phyloP scores from a whole-genome alignment of 2,797 vertebrate genomes.

The Hydrocynus forskahlii region DNA sequence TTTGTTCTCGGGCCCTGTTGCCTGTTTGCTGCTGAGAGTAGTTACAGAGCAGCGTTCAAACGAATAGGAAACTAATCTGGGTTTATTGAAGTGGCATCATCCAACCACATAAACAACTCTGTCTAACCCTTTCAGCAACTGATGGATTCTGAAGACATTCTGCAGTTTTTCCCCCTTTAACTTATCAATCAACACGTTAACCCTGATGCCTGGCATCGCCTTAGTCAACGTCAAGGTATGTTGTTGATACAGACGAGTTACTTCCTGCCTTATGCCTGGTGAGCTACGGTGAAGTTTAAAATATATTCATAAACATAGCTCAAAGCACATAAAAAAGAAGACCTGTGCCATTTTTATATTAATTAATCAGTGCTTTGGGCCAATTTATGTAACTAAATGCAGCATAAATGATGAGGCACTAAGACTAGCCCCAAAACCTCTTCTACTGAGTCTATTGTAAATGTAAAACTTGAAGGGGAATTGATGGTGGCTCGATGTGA shows the following conservation, averaged over 20 bases:
- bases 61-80: constrained; percentile 53
- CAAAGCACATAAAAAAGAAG: not conserved
- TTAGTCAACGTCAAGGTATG: not conserved
- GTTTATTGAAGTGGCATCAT: constrained; percentile 69
- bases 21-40: constrained; percentile 54
- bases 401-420: not conserved
- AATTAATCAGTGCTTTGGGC: not conserved
- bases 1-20: constrained; percentile 63
- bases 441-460: not conserved
- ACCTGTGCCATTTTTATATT: not conserved
- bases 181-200: constrained; percentile 15
- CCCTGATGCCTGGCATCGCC: constrained; percentile 11
- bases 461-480: not conserved
- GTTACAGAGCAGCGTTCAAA: constrained; percentile 21
- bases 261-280: not conserved
- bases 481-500: too few species aligned
- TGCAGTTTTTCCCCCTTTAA: constrained; percentile 21
- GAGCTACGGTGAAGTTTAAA: not conserved
- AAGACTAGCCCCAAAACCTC: too few species aligned
- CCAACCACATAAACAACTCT: constrained; percentile 69
- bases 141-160: constrained; percentile 43
- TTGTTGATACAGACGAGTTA: not conserved
- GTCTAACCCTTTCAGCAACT: constrained; percentile 57
- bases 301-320: not conserved
- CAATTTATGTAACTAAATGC: too few species aligned